Conservation (phyloP, 2,113 vertebrate species). For the Oenanthe oenanthe region DNA sequence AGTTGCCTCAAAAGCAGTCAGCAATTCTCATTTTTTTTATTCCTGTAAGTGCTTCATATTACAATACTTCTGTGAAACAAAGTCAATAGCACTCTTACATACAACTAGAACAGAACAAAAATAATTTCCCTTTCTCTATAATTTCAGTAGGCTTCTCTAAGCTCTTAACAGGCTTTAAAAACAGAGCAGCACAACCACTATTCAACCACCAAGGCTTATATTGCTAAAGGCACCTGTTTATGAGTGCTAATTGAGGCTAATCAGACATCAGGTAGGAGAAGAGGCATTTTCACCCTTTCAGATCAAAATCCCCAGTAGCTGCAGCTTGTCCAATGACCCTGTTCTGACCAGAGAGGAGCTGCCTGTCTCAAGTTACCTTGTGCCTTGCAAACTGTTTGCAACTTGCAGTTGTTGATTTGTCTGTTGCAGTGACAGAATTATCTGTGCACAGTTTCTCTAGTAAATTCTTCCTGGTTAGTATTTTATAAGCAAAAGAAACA, state of each 20-base stretch:
- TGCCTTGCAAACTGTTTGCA: background rate
- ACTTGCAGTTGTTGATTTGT: background rate
- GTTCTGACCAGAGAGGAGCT: background rate
- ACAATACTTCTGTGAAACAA: background rate
- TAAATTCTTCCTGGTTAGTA: background rate
- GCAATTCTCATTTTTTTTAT: background rate
- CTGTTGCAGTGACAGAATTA: background rate
- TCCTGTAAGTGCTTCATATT: background rate
- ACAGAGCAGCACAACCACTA: background rate
- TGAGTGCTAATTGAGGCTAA: slow-evolving; percentile 28
- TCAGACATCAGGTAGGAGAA: slow-evolving; percentile 56
- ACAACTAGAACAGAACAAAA: background rate
- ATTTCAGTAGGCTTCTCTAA: background rate
- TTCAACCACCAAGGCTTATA: background rate
- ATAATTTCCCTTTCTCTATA: background rate
- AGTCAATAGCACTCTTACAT: background rate
- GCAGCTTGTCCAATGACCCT: background rate
- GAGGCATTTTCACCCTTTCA: slow-evolving; percentile 57
- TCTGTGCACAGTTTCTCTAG: background rate
- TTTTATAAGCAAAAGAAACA: background rate
- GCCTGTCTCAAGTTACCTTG: background rate
- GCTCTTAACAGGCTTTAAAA: background rate
- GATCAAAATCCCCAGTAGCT: background rate
- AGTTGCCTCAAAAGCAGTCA: background rate
- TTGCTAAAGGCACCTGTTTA: background rate